phyloP scores from a whole-genome alignment of 2,888 invertebrate species.

The Pyrrhia umbra region DNA sequence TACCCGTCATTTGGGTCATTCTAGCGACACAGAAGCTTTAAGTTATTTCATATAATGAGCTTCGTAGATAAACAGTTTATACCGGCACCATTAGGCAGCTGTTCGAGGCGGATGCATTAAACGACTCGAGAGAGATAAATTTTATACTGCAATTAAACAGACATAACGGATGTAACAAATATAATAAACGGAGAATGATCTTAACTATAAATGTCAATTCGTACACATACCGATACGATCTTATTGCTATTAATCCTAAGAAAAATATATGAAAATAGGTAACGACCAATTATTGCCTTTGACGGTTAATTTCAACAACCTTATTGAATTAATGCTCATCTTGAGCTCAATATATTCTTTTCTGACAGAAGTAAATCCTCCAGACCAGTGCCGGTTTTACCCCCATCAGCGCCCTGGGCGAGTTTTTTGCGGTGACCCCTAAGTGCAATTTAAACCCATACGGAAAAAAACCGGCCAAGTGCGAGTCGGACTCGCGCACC shows the following conservation, averaged over 20 bases:
- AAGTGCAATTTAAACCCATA: no score
- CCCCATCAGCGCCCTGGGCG: no score
- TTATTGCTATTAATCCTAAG: slow-evolving; percentile 15
- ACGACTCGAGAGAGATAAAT: slow-evolving; percentile 36
- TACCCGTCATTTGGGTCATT: neutral
- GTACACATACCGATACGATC: slow-evolving; percentile 10
- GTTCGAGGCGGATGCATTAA: slow-evolving; percentile 36
- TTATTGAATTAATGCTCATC: no score
- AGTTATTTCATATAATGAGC: slow-evolving; percentile 6
- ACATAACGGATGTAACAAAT: slow-evolving; percentile 52
- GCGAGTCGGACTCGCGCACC: no score
- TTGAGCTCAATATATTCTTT: no score
- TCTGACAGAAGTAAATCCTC: no score
- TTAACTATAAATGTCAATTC: slow-evolving; percentile 30
- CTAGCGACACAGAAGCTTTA: slow-evolving; percentile 4
- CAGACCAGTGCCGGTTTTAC: no score
- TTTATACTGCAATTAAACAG: slow-evolving; percentile 48
- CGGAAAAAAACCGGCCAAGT: no score
- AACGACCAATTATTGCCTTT: slow-evolving; percentile 1
- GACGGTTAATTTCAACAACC: neutral
- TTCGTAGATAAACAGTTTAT: slow-evolving; percentile 28
- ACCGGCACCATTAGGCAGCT: slow-evolving; percentile 28
- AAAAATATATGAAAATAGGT: neutral
- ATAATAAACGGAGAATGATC: slow-evolving; percentile 40
- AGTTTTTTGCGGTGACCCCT: no score